A percentile compares a stretch with the other conserved stretches of the same genome.
phyloP scores from a whole-genome alignment of 2,888 invertebrate species.

The Chalcosyrphus nemorum region DNA sequence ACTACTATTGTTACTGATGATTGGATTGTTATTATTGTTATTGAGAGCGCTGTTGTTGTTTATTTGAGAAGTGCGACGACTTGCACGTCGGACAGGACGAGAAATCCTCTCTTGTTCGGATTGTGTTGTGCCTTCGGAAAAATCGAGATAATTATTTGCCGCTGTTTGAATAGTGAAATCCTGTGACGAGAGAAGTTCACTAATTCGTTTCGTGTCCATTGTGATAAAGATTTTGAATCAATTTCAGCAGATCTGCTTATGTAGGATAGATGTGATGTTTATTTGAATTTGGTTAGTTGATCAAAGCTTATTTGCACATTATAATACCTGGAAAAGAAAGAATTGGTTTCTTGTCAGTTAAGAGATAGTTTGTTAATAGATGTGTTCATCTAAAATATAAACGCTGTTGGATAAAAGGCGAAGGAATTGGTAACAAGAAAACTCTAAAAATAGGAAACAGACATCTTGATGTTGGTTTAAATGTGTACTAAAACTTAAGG shows the following conservation, averaged over 20 bases:
- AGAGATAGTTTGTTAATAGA: too few species aligned
- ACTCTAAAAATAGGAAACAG: too few species aligned
- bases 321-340: conserved; percentile 25
- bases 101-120: conserved; percentile 78
- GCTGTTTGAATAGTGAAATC: conserved; percentile 73
- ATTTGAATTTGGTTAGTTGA: conserved; percentile 6
- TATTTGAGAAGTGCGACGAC: conserved; percentile 80
- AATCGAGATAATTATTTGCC: conserved; percentile 74
- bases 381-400: too few species aligned
- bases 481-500: too few species aligned
- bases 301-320: conserved; percentile 40
- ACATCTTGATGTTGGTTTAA: too few species aligned
- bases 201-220: conserved; percentile 72
- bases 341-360: background rate
- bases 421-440: too few species aligned
- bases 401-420: too few species aligned
- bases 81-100: conserved; percentile 79
- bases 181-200: conserved; percentile 66
- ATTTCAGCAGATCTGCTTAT: too few species aligned
- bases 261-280: background rate
- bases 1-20: conserved; percentile 75
- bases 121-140: conserved; percentile 75
- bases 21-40: conserved; percentile 77
- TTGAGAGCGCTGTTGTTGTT: conserved; percentile 76
- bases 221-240: conserved; percentile 11